These are phyloP conservation scores for Pipistrellus nathusii DNA, from an alignment of 2,797 vertebrate species.

Conservation along the genomic window DNA sequence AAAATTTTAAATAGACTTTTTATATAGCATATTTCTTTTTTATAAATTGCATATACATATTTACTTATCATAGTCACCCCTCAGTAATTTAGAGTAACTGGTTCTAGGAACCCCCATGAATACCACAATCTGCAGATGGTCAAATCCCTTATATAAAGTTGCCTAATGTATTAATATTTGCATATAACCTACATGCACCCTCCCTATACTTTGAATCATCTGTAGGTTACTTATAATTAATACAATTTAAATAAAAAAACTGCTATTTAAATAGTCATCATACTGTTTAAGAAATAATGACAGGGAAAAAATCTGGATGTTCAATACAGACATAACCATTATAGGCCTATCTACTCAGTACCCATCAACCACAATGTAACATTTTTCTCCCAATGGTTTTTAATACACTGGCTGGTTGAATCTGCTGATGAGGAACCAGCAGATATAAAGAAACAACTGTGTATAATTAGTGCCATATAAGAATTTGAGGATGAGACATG, in stretches of 20 bases:
- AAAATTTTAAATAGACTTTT: neutral
- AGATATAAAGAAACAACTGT: neutral
- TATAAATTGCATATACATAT: neutral
- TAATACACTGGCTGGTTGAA: neutral
- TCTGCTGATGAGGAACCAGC: neutral
- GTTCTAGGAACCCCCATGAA: neutral
- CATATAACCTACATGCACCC: neutral
- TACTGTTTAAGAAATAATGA: neutral
- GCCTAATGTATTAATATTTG: neutral
- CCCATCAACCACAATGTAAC: neutral
- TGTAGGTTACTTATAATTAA: neutral
- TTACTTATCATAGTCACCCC: neutral
- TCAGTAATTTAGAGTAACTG: neutral
- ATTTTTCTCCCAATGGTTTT: neutral
- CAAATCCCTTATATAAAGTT: neutral
- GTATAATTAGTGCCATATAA: neutral
- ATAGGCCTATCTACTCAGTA: neutral
- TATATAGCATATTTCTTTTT: neutral
- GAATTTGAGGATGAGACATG: neutral
- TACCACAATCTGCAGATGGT: neutral
- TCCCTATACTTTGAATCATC: neutral
- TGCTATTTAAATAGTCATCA: neutral
- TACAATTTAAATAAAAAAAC: neutral
- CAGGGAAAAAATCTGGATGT: neutral
- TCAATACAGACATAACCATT: neutral